Percentiles rank a stretch among this genome's conserved stretches.
Conservation (phyloP, 1,140 invertebrate genomes). For the Saccostrea glomerata region DNA sequence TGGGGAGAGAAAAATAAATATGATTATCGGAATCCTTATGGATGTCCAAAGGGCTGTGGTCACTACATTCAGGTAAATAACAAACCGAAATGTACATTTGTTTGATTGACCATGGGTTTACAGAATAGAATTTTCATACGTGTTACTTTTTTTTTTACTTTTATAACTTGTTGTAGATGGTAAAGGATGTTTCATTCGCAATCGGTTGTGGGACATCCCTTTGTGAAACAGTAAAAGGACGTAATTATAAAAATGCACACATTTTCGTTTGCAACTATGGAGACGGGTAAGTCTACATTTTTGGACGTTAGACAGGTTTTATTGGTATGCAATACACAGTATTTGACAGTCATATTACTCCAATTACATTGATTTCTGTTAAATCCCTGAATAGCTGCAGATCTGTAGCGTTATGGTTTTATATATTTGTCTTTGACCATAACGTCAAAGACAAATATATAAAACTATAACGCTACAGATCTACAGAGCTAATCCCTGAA, state of each 20-base stretch:
- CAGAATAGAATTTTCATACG: no score
- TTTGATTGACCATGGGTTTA: no score
- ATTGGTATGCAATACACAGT: background rate
- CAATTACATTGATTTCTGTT: background rate
- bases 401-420: no score
- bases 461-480: background rate
- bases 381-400: no score
- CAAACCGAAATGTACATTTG: no score
- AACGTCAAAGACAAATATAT: no score
- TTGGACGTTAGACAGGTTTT: background rate
- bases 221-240: background rate
- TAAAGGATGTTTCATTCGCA: constrained; percentile 13
- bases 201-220: background rate
- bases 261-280: constrained; percentile 9
- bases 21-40: background rate
- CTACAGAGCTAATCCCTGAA: background rate
- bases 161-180: background rate
- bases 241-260: constrained; percentile 8
- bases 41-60: background rate
- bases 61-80: constrained; percentile 3
- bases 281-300: constrained; percentile 8
- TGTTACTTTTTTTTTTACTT: no score
- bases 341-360: background rate
- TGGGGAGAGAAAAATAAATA: background rate
- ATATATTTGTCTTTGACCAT: no score